A percentile compares a stretch with the other conserved stretches of the same genome.
These are phyloP conservation scores for Oikopleura albicans DNA, from an alignment of 23 tunicate species.

Conservation along the genomic window DNA sequence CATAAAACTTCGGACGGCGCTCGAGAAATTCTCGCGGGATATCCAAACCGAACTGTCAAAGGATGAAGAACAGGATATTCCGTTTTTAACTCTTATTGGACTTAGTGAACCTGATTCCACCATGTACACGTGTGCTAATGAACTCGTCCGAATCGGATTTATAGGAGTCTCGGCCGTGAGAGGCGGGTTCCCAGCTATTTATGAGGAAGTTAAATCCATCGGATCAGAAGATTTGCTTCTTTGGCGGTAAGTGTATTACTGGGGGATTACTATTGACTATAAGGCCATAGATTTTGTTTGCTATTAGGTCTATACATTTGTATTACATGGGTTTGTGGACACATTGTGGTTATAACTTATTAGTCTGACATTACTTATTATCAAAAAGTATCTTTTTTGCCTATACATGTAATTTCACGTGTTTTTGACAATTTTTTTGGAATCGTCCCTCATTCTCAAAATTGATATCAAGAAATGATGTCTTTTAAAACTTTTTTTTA, in stretches of 20 bases:
- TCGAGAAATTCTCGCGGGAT: not conserved
- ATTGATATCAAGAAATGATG: too few relatives aligned
- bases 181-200: not conserved
- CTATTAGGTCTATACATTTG: too few relatives aligned
- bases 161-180: not conserved
- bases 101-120: not conserved
- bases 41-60: not conserved
- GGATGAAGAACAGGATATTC: not conserved
- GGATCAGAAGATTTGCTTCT: conserved; percentile 11
- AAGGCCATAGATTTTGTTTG: too few relatives aligned
- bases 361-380: too few relatives aligned
- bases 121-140: not conserved
- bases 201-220: not conserved
- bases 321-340: too few relatives aligned
- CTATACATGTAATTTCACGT: too few relatives aligned
- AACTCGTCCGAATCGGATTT: not conserved
- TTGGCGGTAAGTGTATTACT: conserved; percentile 8
- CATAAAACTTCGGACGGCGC: not conserved
- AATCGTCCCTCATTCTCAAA: too few relatives aligned
- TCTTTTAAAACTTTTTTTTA: too few relatives aligned
- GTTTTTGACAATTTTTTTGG: too few relatives aligned
- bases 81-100: not conserved
- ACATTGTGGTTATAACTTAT: too few relatives aligned
- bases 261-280: too few relatives aligned
- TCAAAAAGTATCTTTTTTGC: too few relatives aligned